Evolutionary conservation across 2,113 vertebrate genomes (phyloP).

Genomic region (Cyprinodon variegatus): DNA sequence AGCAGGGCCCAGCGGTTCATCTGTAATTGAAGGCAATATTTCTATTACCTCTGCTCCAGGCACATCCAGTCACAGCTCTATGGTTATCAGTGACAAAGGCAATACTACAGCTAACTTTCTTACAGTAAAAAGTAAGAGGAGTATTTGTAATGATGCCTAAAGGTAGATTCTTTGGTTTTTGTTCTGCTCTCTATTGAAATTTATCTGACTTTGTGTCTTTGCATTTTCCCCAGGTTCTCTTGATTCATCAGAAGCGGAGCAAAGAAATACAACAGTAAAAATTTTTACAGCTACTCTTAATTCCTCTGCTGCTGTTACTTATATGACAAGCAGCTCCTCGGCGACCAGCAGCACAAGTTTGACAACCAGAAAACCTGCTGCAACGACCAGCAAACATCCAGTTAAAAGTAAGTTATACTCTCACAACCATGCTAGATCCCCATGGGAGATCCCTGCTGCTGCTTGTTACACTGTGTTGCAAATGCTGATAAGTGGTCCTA

Average conservation of each 20-base stretch:
- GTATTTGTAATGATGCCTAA: neutral
- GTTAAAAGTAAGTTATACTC: slow-evolving; percentile 72
- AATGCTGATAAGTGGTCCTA: slow-evolving; percentile 61
- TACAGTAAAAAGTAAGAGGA: slow-evolving; percentile 63
- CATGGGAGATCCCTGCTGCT: slow-evolving; percentile 7
- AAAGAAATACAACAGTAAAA: slow-evolving; percentile 54
- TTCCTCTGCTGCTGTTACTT: slow-evolving; percentile 25
- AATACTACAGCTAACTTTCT: slow-evolving; percentile 26
- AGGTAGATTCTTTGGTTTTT: neutral
- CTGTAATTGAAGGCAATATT: slow-evolving; percentile 38
- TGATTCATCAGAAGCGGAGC: slow-evolving; percentile 61
- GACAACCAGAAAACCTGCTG: slow-evolving; percentile 13
- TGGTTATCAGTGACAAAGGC: slow-evolving; percentile 1
- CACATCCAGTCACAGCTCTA: slow-evolving; percentile 32
- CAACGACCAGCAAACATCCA: slow-evolving; percentile 39
- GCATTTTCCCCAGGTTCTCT: slow-evolving; percentile 61
- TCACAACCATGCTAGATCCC: neutral
- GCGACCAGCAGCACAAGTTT: slow-evolving; percentile 16
- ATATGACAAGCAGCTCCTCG: slow-evolving; percentile 26
- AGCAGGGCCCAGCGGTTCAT: slow-evolving; percentile 65
- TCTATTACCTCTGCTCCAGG: slow-evolving; percentile 36
- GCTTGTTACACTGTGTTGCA: slow-evolving; percentile 47
- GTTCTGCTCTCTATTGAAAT: neutral
- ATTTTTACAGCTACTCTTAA: slow-evolving; percentile 11
- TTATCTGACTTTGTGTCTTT: neutral